Percentiles rank a stretch among this genome's conserved stretches.
Evolutionary conservation across 2,888 invertebrate species (phyloP).

Genomic region (Catocala nupta): DNA sequence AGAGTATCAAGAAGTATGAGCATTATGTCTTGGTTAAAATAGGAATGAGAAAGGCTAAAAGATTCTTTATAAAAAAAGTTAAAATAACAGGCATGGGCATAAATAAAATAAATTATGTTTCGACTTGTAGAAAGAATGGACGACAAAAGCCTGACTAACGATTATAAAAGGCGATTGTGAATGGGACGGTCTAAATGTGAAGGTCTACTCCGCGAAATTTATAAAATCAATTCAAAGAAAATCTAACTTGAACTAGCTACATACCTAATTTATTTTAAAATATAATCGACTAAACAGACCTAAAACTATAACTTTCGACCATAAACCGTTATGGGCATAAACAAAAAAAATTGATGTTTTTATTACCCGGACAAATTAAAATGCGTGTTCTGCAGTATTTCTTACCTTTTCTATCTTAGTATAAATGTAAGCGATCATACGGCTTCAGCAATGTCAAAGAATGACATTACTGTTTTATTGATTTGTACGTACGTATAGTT

Average conservation of each 20-base stretch:
- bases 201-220: too few relatives aligned
- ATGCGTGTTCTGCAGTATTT: neutral
- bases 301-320: neutral
- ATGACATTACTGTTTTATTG: conserved; percentile 9
- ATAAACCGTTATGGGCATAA: neutral
- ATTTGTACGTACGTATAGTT: conserved; percentile 20
- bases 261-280: neutral
- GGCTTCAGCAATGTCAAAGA: neutral
- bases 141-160: too few relatives aligned
- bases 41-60: too few relatives aligned
- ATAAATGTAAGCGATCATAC: neutral
- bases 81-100: too few relatives aligned
- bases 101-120: too few relatives aligned
- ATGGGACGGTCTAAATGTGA: too few relatives aligned
- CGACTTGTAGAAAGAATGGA: too few relatives aligned
- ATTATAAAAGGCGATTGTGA: too few relatives aligned
- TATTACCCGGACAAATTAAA: conserved; percentile 12
- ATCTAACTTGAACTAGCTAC: neutral
- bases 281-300: neutral
- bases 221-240: too few relatives aligned
- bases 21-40: too few relatives aligned
- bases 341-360: conserved; percentile 18
- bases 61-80: too few relatives aligned
- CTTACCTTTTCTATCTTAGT: conserved; percentile 21
- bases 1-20: too few relatives aligned